Conservation (phyloP, 1,140 invertebrate genomes). For the Marisa cornuarietis region DNA sequence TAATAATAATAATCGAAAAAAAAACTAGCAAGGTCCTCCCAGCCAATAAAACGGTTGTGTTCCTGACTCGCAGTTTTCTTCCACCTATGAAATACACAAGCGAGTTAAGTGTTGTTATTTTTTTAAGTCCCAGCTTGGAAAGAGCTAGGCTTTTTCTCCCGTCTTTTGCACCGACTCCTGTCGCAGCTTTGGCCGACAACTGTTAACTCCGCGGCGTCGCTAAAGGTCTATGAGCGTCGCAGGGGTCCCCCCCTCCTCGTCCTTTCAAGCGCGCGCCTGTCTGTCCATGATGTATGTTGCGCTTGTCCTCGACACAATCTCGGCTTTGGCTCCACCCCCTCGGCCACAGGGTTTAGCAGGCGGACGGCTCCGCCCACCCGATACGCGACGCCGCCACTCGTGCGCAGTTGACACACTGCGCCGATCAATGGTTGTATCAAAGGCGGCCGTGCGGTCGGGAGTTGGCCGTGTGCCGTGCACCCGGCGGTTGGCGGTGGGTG, state of each 20-base stretch:
- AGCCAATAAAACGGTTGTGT: slow-evolving; percentile 2
- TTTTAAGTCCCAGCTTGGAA: background rate
- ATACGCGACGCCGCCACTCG: background rate
- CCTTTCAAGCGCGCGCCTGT: background rate
- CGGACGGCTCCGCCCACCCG: background rate
- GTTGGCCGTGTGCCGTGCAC: background rate
- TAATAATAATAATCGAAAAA: too few species aligned
- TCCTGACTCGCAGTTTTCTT: background rate
- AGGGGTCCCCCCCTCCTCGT: background rate
- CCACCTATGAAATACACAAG: background rate
- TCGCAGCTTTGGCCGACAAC: background rate
- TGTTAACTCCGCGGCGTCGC: background rate
- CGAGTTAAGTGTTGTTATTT: background rate
- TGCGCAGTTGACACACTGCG: background rate
- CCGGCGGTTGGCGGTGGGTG: background rate
- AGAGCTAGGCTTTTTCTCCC: background rate
- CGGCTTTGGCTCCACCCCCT: too few species aligned
- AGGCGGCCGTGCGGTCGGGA: too few species aligned
- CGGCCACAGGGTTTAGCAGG: too few species aligned
- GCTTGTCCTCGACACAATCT: too few species aligned
- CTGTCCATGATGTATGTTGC: background rate
- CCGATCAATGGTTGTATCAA: background rate
- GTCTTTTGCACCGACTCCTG: background rate
- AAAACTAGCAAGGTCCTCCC: too few species aligned
- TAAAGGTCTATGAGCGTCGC: background rate